Evolutionary conservation across 2,797 vertebrate species (phyloP), one percentile per base, ranked within the genome.

Genomic region (Kryptopterus vitreolus): DNA sequence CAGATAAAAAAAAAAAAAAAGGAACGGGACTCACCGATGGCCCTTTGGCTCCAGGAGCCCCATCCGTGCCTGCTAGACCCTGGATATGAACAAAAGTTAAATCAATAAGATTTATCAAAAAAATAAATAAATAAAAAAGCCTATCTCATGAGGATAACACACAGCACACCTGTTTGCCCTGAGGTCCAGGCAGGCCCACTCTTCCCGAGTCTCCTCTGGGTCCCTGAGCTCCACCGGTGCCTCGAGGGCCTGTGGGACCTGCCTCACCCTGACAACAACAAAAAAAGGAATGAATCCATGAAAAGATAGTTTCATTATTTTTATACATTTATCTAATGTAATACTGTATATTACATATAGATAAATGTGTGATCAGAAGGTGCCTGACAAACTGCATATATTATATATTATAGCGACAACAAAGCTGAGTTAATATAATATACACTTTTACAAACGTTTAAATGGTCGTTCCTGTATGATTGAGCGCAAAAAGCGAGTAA

Each of bases 181-280:
- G 86, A 0, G 92, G 87, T 61, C 98, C 98, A 18, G 88, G 20
- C 38, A 90, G 93, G 77, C 98, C 98, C 0, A 91, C 91, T 0
- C 87, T 93, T 63, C 98, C 98, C 0, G 89, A 90, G 74, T 98
- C 96, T 12, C 98, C 98, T 88, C 98, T 93, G 75, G 94, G 81
- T 62, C 98, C 98, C 87, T 99, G 98, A 59, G 89, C 95, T 80
- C 97, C 98, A 88, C 93, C 90, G 58, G 94, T 94, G 29, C 98
- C 98, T 88, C 97, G 93, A 20, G 95, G 95, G 1, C 98, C 98
- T 0, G 95, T 96, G 0, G 97, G 95, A 65, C 98, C 98, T 35
- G 95, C 92, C 89, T 98, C 95, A 82, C 97, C 98, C 98, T 99
- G 84, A 3, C 10, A 38, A 53, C 38, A 1, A 43, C 15, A 73